A percentile compares a stretch with the other conserved stretches of the same genome.
Conservation (phyloP, 2,888 invertebrate genomes). For the Argyresthia goedartella region DNA sequence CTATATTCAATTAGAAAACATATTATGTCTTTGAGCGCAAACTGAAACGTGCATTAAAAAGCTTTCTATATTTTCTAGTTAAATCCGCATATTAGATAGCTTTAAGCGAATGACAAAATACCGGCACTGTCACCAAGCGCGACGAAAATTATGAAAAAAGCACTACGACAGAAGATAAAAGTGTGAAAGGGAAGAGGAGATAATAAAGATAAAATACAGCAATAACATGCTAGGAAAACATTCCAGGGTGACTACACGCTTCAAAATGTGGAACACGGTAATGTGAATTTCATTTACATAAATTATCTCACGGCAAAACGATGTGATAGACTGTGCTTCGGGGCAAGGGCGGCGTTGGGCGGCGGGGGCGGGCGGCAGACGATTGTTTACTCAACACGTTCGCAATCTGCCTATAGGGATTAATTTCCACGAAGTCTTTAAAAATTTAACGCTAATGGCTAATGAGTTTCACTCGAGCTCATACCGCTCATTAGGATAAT, state of each 20-base stretch:
- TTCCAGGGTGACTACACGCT: constrained; percentile 35
- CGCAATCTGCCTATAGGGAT: constrained; percentile 32
- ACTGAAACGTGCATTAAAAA: constrained; percentile 30
- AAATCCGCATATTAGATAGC: constrained; percentile 19
- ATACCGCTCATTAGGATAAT: neutral
- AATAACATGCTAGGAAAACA: constrained; percentile 54
- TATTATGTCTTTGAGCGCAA: constrained; percentile 14
- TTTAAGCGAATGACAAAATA: constrained; percentile 32
- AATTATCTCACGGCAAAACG: constrained; percentile 51
- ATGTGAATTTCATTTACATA: constrained; percentile 66
- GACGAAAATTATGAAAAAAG: constrained; percentile 40
- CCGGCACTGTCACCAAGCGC: constrained; percentile 23
- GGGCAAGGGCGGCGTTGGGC: constrained; percentile 20
- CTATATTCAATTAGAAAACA: neutral
- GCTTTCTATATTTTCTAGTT: neutral
- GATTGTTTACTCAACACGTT: constrained; percentile 46
- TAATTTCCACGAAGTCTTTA: constrained; percentile 43
- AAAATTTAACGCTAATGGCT: constrained; percentile 7
- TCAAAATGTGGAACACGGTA: constrained; percentile 50
- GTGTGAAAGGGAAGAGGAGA: constrained; percentile 38
- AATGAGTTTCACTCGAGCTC: constrained; percentile 1
- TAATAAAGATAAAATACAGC: constrained; percentile 55
- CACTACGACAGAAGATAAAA: constrained; percentile 24
- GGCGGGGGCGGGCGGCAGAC: constrained; percentile 23
- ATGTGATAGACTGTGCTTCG: constrained; percentile 16